Evolutionary conservation across 2,888 invertebrate genomes (phyloP).

Genomic region (Leuctra nigra): DNA sequence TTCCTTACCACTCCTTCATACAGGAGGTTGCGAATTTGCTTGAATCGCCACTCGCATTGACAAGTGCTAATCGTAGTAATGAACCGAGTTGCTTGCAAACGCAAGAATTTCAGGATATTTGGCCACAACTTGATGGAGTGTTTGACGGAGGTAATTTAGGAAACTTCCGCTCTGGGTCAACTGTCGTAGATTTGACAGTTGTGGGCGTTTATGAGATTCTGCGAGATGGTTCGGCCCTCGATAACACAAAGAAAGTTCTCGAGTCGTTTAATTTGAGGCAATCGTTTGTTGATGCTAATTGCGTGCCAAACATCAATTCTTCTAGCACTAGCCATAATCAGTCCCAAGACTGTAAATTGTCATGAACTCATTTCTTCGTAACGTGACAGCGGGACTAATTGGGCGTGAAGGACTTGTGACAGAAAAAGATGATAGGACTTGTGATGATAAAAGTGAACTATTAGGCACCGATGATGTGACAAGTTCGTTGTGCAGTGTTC

Average conservation of each 20-base stretch:
- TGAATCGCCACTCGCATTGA: constrained; percentile 68
- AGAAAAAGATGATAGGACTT: constrained; percentile 47
- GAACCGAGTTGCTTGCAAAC: constrained; percentile 70
- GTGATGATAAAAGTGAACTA: constrained; percentile 24
- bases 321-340: too few species aligned
- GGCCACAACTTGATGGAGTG: constrained; percentile 71
- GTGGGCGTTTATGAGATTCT: constrained; percentile 65
- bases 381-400: constrained; percentile 14
- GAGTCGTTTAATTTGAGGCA: constrained; percentile 39
- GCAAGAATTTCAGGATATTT: constrained; percentile 73
- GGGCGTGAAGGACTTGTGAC: constrained; percentile 44
- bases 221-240: constrained; percentile 64
- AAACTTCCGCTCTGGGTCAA: constrained; percentile 73
- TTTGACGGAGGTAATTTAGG: constrained; percentile 68
- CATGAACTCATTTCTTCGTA: constrained; percentile 25
- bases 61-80: constrained; percentile 88
- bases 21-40: constrained; percentile 56
- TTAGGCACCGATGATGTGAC: constrained; percentile 67
- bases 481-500: constrained; percentile 68
- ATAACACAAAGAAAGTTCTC: constrained; percentile 49
- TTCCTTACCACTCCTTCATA: constrained; percentile 79
- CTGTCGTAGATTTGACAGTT: constrained; percentile 82
- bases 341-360: not conserved
- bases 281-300: not conserved
- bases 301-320: not conserved